phyloP scores from a whole-genome alignment of 2,797 vertebrate species.

The Falco biarmicus region DNA sequence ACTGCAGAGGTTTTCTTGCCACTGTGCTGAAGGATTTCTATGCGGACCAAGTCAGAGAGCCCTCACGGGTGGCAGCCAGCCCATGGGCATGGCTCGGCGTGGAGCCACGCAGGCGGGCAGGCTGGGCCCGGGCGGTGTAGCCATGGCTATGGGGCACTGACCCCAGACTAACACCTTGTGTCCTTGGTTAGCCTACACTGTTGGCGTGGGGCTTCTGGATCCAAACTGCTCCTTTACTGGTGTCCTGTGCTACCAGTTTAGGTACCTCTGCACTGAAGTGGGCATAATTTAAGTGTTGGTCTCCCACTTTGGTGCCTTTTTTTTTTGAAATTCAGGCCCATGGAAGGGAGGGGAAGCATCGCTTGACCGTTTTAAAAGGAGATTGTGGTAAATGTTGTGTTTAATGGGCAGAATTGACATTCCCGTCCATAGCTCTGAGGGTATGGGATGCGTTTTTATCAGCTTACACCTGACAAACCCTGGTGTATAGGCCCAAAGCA shows the following conservation, averaged over 20 bases:
- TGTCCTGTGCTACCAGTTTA: not conserved
- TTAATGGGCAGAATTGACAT: not conserved
- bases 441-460: not conserved
- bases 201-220: not conserved
- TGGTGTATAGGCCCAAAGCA: rapidly evolving
- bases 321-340: not conserved
- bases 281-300: not conserved
- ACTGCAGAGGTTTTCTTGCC: not conserved
- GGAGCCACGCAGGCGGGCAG: not conserved
- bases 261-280: not conserved
- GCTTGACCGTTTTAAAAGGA: not conserved
- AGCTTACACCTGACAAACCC: too few relatives aligned
- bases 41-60: not conserved
- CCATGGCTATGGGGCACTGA: not conserved
- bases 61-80: not conserved
- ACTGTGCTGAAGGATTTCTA: not conserved
- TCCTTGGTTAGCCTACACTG: too few relatives aligned
- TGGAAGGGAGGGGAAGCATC: not conserved
- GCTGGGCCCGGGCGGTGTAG: not conserved
- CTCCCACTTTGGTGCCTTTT: not conserved
- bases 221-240: not conserved
- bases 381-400: too few relatives aligned
- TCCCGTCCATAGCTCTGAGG: not conserved
- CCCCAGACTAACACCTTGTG: too few relatives aligned
- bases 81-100: not conserved